Evolutionary conservation across 2,113 vertebrate species (phyloP).

Genomic region (Kryptolebias marmoratus): DNA sequence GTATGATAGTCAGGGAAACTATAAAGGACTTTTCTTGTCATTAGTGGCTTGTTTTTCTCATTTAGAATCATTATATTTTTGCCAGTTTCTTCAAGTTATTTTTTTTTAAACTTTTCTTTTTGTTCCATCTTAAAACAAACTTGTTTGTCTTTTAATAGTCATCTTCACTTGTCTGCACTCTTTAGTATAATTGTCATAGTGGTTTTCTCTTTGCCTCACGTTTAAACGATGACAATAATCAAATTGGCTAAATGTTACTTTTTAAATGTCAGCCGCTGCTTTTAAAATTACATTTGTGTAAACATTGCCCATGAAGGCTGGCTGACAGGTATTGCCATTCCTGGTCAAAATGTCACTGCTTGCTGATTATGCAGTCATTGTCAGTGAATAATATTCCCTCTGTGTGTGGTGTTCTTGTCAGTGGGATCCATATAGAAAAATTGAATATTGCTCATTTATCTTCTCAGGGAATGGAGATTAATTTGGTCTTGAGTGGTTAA

Average conservation of each 20-base stretch:
- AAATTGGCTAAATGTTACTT: conserved; percentile 66
- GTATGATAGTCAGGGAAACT: neutral
- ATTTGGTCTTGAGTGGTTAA: conserved; percentile 66
- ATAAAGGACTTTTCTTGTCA: neutral
- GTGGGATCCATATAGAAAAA: conserved; percentile 46
- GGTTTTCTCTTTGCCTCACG: conserved; percentile 23
- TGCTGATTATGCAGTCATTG: conserved; percentile 10
- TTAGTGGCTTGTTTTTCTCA: neutral
- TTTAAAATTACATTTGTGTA: conserved; percentile 29
- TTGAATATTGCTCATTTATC: conserved; percentile 66
- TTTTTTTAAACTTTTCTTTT: neutral
- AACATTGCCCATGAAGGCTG: conserved; percentile 28
- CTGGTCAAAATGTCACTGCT: conserved; percentile 24
- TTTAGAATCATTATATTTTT: no score
- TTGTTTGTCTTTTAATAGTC: neutral
- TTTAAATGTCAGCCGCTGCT: conserved; percentile 1
- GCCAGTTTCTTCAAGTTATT: neutral
- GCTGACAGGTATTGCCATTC: conserved; percentile 13
- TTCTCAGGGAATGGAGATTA: conserved; percentile 58
- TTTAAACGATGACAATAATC: conserved; percentile 68
- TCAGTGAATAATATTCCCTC: conserved; percentile 15
- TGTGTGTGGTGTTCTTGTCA: conserved; percentile 25
- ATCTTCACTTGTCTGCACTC: conserved; percentile 6
- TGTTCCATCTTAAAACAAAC: neutral
- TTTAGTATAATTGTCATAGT: conserved; percentile 39